A percentile compares a stretch with the other conserved stretches of the same genome.
These are phyloP conservation scores for Omphaloscelis lunosa DNA, from an alignment of 2,888 invertebrate genomes.

Conservation along the genomic window DNA sequence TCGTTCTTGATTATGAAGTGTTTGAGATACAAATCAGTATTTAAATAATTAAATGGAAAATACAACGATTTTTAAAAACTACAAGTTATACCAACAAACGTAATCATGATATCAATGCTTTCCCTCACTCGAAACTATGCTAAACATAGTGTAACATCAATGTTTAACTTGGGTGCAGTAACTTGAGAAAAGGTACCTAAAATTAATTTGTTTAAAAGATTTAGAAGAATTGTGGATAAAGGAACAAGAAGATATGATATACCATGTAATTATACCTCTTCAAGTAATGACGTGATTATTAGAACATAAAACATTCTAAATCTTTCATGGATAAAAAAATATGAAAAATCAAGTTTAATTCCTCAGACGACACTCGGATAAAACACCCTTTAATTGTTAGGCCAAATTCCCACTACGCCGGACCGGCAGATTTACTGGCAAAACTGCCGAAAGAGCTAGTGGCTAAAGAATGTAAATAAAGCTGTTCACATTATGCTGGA, in stretches of 20 bases:
- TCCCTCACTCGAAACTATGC: not conserved
- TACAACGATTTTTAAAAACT: not conserved
- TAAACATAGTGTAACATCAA: not conserved
- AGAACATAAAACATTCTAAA: not conserved
- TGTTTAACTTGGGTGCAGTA: conserved; percentile 26
- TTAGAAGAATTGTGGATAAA: not conserved
- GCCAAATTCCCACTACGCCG: too few relatives aligned
- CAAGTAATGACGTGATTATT: not conserved
- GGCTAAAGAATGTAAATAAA: too few relatives aligned
- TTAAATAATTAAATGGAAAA: not conserved
- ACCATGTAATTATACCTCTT: not conserved
- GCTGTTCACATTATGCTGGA: too few relatives aligned
- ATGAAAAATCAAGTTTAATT: not conserved
- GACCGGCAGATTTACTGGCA: too few relatives aligned
- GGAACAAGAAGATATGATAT: not conserved
- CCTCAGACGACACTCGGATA: not conserved
- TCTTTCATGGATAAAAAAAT: too few relatives aligned
- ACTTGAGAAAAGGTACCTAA: conserved; percentile 36
- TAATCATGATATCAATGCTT: not conserved
- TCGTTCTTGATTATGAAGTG: not conserved
- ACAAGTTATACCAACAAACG: not conserved
- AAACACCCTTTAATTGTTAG: too few relatives aligned
- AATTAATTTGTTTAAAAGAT: not conserved
- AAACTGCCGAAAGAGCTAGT: too few relatives aligned
- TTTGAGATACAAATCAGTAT: not conserved